Evolutionary conservation across 1,140 invertebrate genomes (phyloP), one percentile per base, ranked within the genome.

Genomic region (Caenorhabditis remanei): DNA sequence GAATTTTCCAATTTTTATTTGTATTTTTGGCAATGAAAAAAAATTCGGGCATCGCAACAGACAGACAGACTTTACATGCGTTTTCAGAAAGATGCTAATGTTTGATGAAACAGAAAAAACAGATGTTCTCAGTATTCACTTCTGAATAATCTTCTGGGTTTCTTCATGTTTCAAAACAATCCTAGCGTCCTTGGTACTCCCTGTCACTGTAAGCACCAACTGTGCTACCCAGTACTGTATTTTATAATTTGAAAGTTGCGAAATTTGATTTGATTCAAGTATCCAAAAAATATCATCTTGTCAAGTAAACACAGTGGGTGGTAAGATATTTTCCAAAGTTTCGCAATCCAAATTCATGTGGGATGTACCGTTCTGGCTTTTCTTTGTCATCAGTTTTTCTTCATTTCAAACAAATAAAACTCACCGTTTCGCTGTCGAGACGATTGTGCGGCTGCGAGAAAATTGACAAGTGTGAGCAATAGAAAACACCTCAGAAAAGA

Each of bases 341-440:
- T 63, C 61, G 65, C 14, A 71, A 71, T 43, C 8, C 9, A 19
- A 46, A 6, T 61, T 61, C n/a, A 24, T 24, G 7, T 40, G 32
- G 24, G 61, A 65, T 71, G 65, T 46, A 71, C 65, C 40, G 65
- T 65, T 65, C 61, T 41, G 61, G 9, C 16, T 16, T n/a, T 61
- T n/a, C 19, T 61, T n/a, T 61, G 14, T 61, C 56, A 61, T 65
- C 24, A 21, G 14, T 65, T 40, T 65, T 40, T 65, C 9, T 4
- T 24, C 13, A n/a, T 79, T 79, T 50, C n/a, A 40, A 79, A 32
- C 71, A 79, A 79, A 71, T 46, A 71, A 79, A 53, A 79, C 71
- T 79, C 71, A 79, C 71, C 24, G 46, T 79, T 50, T 32, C 71
- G 19, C 13, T 71, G 65, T 32, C 46, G 71, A 53, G 71, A 79